A percentile compares a stretch with the other conserved stretches of the same genome.
These are phyloP conservation scores for Amblyteles armatorius DNA, from an alignment of 2,888 invertebrate genomes.

Conservation along the genomic window DNA sequence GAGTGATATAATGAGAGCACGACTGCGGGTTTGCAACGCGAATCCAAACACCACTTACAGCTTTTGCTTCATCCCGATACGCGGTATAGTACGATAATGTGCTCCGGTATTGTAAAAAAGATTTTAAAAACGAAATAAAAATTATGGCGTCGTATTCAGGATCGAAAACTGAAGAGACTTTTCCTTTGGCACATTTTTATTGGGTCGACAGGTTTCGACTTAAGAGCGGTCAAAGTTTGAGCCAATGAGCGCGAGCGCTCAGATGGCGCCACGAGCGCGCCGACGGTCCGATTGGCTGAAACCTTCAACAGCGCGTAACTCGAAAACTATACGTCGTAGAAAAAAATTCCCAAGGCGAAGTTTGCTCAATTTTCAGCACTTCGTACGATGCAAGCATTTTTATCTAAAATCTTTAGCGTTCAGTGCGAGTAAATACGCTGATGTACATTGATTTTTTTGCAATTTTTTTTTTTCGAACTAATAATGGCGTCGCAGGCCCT, in stretches of 20 bases:
- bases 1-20: slow-evolving; percentile 55
- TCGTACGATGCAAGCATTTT: neutral
- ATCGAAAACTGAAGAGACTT: neutral
- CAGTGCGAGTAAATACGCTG: neutral
- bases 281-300: neutral
- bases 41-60: slow-evolving; percentile 71
- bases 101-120: neutral
- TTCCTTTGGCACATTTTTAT: neutral
- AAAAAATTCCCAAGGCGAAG: neutral
- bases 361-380: neutral
- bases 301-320: neutral
- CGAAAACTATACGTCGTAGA: neutral
- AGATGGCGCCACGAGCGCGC: neutral
- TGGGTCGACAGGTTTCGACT: neutral
- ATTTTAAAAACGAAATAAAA: neutral
- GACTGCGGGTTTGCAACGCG: slow-evolving; percentile 70
- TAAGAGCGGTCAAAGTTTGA: neutral
- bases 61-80: slow-evolving; percentile 15
- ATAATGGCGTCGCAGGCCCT: neutral
- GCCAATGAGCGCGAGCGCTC: neutral
- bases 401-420: neutral
- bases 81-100: neutral
- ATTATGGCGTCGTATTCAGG: slow-evolving; percentile 61
- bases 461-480: neutral
- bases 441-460: neutral